Conservation (phyloP, 1,140 invertebrate genomes). For the Bombus superbus region DNA sequence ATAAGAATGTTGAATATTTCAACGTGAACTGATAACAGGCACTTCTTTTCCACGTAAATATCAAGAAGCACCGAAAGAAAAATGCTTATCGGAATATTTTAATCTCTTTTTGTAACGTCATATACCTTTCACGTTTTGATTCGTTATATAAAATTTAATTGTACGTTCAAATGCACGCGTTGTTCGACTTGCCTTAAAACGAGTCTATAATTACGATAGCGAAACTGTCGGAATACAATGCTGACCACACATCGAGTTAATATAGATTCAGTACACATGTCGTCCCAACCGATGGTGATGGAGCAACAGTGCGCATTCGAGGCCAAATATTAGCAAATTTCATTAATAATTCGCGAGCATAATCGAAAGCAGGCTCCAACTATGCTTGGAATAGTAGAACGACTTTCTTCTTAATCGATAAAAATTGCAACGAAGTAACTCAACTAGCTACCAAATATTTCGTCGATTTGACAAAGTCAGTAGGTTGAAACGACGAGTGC, state of each 20-base stretch:
- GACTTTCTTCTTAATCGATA: too few species aligned
- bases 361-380: neutral
- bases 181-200: neutral
- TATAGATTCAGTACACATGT: constrained; percentile 65
- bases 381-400: neutral
- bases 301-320: constrained; percentile 35
- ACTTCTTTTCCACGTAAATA: too few species aligned
- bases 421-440: neutral
- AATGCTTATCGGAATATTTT: neutral
- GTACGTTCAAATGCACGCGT: neutral
- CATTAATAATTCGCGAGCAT: neutral
- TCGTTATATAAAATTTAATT: too few species aligned
- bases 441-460: too few species aligned
- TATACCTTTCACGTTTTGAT: neutral
- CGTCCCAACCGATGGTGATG: constrained; percentile 21
- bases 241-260: constrained; percentile 29
- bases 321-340: constrained; percentile 41
- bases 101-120: neutral
- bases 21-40: too few species aligned
- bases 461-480: neutral
- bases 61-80: neutral
- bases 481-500: neutral
- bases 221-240: constrained; percentile 13
- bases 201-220: constrained; percentile 23
- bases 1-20: too few species aligned